Conservation (phyloP, 2,888 invertebrate genomes). For the Muscina levida region DNA sequence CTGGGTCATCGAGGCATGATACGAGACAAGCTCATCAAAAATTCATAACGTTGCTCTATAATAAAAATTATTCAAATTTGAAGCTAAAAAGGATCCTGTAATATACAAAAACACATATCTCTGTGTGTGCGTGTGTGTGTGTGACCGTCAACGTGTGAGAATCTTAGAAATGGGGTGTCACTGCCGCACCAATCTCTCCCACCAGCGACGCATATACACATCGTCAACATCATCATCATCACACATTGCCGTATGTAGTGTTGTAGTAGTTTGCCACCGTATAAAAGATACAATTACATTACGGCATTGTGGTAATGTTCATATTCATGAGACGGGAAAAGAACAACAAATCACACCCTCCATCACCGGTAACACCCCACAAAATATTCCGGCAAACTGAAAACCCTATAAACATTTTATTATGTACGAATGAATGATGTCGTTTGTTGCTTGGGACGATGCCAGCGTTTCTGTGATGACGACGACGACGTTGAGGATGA, state of each 20-base stretch:
- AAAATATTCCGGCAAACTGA: conserved; percentile 68
- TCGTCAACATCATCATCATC: neutral
- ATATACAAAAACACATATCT: neutral
- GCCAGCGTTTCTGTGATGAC: too few relatives aligned
- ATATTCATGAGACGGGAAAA: conserved; percentile 38
- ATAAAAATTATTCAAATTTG: conserved; percentile 77
- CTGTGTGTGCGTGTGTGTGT: neutral
- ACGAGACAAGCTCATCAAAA: conserved; percentile 72
- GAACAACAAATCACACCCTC: conserved; percentile 75
- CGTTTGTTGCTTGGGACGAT: neutral
- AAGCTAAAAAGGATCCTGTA: conserved; percentile 38
- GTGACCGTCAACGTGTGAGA: neutral
- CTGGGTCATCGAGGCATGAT: conserved; percentile 27
- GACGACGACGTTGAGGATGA: conserved; percentile 20
- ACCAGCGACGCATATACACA: conserved; percentile 53
- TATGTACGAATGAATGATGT: neutral
- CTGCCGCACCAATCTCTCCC: neutral
- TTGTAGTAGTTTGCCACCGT: too few relatives aligned
- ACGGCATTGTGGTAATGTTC: conserved; percentile 62
- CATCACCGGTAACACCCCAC: conserved; percentile 51
- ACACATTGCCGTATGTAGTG: too few relatives aligned
- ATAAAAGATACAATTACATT: conserved; percentile 63
- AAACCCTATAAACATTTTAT: conserved; percentile 43
- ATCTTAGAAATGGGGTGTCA: conserved; percentile 22
- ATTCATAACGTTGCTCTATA: conserved; percentile 72